A percentile compares a stretch with the other conserved stretches of the same genome.
Conservation (phyloP, 2,113 vertebrate genomes). For the Zapornia atra region DNA sequence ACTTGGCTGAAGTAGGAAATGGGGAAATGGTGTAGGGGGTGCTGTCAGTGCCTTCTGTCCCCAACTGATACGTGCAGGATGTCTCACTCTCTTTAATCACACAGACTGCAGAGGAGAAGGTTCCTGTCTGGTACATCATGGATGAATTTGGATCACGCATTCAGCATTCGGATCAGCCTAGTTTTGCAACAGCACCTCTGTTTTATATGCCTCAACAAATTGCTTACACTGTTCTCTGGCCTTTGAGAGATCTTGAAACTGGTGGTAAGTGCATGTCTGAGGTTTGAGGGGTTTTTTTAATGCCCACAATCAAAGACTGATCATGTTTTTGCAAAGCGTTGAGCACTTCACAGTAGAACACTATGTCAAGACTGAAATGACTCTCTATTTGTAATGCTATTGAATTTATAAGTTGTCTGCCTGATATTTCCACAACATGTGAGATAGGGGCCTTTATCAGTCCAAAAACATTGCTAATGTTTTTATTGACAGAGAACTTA, state of each 20-base stretch:
- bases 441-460: not conserved
- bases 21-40: not conserved
- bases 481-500: not conserved
- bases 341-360: not conserved
- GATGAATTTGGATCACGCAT: constrained; percentile 95
- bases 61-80: not conserved
- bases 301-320: no score
- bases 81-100: not conserved
- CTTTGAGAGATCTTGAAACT: constrained; percentile 84
- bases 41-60: not conserved
- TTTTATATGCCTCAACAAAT: constrained; percentile 83
- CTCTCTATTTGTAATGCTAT: not conserved
- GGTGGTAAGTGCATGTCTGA: constrained; percentile 79
- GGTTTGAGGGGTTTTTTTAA: no score
- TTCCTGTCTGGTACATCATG: constrained; percentile 97
- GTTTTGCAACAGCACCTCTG: constrained; percentile 87
- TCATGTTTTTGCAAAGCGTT: not conserved
- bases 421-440: not conserved
- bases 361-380: not conserved
- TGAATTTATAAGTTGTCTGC: not conserved
- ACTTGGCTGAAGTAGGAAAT: not conserved
- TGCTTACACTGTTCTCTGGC: constrained; percentile 92
- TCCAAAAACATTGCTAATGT: not conserved
- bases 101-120: constrained; percentile 85
- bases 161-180: constrained; percentile 87